A percentile compares a stretch with the other conserved stretches of the same genome.
Conservation (phyloP, 2,888 invertebrate species). For the Galerucella calmariensis region DNA sequence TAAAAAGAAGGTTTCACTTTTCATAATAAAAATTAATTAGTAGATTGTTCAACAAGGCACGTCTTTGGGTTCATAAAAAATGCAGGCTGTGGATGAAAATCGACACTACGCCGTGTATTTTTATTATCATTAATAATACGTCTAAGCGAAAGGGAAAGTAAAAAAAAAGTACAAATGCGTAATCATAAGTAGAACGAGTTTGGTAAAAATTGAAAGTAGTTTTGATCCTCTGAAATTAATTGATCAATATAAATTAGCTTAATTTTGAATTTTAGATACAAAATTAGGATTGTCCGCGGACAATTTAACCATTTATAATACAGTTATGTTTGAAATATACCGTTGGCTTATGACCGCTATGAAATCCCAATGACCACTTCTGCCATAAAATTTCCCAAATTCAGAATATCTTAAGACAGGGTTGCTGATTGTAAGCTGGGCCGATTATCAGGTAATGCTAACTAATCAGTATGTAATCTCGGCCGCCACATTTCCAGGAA, state of each 20-base stretch:
- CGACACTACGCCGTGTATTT: constrained; percentile 23
- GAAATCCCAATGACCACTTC: no score
- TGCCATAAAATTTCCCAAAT: no score
- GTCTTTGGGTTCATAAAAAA: constrained; percentile 20
- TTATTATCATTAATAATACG: constrained; percentile 31
- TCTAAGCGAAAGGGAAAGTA: constrained; percentile 27
- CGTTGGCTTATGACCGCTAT: no score
- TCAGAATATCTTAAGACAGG: no score
- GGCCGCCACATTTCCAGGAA: no score
- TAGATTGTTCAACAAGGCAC: constrained; percentile 22
- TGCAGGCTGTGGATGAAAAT: constrained; percentile 26
- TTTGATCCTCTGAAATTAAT: neutral
- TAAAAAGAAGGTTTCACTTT: constrained; percentile 17
- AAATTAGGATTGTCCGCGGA: no score
- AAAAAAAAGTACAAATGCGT: constrained; percentile 12
- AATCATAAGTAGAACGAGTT: constrained; percentile 22
- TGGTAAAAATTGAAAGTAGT: constrained; percentile 15
- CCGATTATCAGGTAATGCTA: no score
- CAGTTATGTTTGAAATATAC: no score
- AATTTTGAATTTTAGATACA: no score
- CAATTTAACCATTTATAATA: no score
- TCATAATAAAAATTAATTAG: constrained; percentile 20
- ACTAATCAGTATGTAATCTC: no score
- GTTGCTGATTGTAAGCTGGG: no score
- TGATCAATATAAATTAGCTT: neutral